Base-by-base conservation (phyloP, 2,888 invertebrate genomes). In the Monoplex corrugatus region DNA sequence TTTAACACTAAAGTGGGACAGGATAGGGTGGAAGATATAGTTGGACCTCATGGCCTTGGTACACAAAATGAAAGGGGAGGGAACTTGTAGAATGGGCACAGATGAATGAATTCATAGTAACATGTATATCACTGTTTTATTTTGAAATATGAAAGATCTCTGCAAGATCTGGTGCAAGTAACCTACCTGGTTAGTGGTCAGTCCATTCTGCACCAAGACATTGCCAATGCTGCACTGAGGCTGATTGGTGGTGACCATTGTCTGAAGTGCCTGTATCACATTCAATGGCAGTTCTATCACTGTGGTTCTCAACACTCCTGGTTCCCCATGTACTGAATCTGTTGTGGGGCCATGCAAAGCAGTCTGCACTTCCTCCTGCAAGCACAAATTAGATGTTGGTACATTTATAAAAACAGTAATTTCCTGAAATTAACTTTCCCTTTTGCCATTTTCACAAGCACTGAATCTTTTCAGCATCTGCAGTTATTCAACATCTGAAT, bases 261-360 rank as follows among this genome's bases (percentile, higher is more conserved):
- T 98, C 96, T 97, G 95, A 8, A 97, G 94, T 19, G 91, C 83
- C 83, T 90, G 90, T 6, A 98, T 98, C 16, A 98, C 98, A 0
- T 99, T 98, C 0, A 98, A 98, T 0, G 99, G 98, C 88, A 99
- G 96, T 95, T 99, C 99, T 0, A 99, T 98, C 0, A 99, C 98
- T 95, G 99, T 99, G 92, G 98, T 96, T 23, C 98, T 98, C 90
- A 99, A 98, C 96, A 91, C 92, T 6, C 91, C 93, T n/a, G 91
- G 92, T 6, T 90, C 87, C 2, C 94, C 94, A 86, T 92, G 92
- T 28, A 91, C 90, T n/a, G 92, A 91, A 89, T 93, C 93, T 63
- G 93, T 93, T 23, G 93, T 93, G n/a, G 86, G 35, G 28, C 94
- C 94, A 78, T 89, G 92, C 38, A 92, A 91, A 90, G 93, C 93